Evolutionary conservation across 2,113 vertebrate genomes (phyloP), one percentile per base, ranked within the genome.

Genomic region (Rhinoptilus africanus): DNA sequence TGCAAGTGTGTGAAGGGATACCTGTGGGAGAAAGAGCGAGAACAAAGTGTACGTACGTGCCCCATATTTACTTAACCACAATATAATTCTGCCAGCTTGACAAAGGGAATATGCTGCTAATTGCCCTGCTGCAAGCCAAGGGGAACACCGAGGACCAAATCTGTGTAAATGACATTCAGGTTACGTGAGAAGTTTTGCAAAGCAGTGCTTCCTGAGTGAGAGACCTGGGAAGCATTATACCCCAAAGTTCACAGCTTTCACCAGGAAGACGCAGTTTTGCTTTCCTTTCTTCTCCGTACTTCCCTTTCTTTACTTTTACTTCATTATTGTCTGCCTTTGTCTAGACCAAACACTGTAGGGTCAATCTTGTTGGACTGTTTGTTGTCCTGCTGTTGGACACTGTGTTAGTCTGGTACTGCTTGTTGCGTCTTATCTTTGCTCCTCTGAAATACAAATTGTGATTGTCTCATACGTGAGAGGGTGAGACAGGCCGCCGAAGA

Each of bases 101-200:
- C 87, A 86, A 91, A 91, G 68, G 59, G 72, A 64, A 41, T 91
- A 2, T 0, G 30, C 72, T 88, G 57, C 43, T 93, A 75, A 93
- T 92, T 93, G 78, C 82, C 21, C 19, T 90, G n/a, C 43, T 79
- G 4, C 62, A 85, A 73, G 53, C 85, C 63, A 60, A 90, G 69
- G 81, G 82, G 78, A 95, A 93, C 88, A 90, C 66, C 1, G 4
- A 83, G 91, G 75, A 73, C 88, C 75, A 88, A 83, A 83, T 79
- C 78, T 69, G 53, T 76, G 75, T 76, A 79, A 95, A 92, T 64
- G 57, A 60, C 66, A 34, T 90, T 85, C 30, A 34, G 62, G 88
- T 93, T 95, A 92, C 78, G 76, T 74, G 62, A 93, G 82, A 89
- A 75, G 62, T 68, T 79, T 90, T 76, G 53, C 66, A 90, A 85